Evolutionary conservation across 1,140 invertebrate species (phyloP).

Genomic region (Oreohelix idahoensis): DNA sequence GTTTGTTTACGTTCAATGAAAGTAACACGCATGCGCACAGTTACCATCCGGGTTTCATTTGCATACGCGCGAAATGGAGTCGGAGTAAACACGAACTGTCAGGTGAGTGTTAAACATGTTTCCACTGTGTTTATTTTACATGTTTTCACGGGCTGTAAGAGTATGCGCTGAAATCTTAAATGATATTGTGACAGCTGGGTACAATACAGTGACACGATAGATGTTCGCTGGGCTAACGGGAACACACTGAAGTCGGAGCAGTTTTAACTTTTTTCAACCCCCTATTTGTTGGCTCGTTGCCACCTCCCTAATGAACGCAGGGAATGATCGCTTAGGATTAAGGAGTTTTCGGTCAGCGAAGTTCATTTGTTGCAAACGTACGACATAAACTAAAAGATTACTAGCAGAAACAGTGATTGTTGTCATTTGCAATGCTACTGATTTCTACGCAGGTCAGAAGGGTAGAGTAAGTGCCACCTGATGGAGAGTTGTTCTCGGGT

Average conservation of each 20-base stretch:
- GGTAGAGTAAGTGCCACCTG: neutral
- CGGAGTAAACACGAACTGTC: slow-evolving; percentile 47
- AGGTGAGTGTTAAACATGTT: slow-evolving; percentile 39
- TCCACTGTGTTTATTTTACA: neutral
- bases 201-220: neutral
- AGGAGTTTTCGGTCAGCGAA: neutral
- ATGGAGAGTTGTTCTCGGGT: neutral
- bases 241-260: neutral
- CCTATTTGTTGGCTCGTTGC: slow-evolving; percentile 26
- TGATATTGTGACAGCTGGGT: neutral
- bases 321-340: neutral
- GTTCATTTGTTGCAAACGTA: too few species aligned
- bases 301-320: slow-evolving; percentile 10
- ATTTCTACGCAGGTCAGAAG: neutral
- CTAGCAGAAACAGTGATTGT: neutral
- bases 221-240: too few species aligned
- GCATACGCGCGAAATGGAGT: slow-evolving; percentile 53
- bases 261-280: neutral
- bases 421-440: neutral
- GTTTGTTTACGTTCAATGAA: slow-evolving; percentile 32
- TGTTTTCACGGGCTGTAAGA: neutral
- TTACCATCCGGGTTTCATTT: slow-evolving; percentile 43
- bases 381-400: neutral
- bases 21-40: slow-evolving; percentile 45
- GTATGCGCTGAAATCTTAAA: neutral